phyloP scores from a whole-genome alignment of 2,797 vertebrate species.

The Pteronotus mesoamericanus region DNA sequence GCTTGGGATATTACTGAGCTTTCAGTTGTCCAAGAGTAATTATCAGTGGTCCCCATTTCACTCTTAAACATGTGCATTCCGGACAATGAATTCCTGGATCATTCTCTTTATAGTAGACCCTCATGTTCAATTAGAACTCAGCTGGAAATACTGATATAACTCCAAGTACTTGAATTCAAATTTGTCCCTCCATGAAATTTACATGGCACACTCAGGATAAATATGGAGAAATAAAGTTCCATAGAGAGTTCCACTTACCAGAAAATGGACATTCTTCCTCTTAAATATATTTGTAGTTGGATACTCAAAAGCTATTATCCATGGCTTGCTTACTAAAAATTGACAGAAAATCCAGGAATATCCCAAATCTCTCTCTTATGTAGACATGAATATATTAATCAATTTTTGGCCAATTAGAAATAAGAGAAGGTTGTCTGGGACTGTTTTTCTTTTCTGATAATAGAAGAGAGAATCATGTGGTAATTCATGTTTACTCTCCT shows the following conservation, averaged over 20 bases:
- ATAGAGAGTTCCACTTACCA: background rate
- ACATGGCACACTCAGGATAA: background rate
- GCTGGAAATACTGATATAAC: background rate
- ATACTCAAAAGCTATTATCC: background rate
- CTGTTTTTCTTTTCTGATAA: background rate
- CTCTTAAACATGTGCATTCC: background rate
- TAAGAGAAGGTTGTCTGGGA: background rate
- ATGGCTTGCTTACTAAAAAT: background rate
- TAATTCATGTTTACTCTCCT: background rate
- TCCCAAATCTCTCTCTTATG: background rate
- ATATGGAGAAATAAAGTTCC: background rate
- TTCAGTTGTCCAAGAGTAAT: background rate
- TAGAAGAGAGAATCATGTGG: background rate
- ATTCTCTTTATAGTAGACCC: background rate
- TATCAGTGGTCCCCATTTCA: background rate
- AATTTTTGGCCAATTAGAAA: background rate
- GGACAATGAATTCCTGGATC: background rate
- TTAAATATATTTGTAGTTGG: background rate
- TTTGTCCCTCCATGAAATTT: background rate
- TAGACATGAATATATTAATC: background rate
- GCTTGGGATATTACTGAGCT: background rate
- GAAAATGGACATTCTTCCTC: background rate
- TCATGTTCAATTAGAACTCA: background rate
- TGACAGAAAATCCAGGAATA: background rate
- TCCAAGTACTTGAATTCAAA: slow-evolving; percentile 1